Evolutionary conservation across 2,113 vertebrate species (phyloP), one percentile per base, ranked within the genome.

Genomic region (Chascanopsetta lugubris): DNA sequence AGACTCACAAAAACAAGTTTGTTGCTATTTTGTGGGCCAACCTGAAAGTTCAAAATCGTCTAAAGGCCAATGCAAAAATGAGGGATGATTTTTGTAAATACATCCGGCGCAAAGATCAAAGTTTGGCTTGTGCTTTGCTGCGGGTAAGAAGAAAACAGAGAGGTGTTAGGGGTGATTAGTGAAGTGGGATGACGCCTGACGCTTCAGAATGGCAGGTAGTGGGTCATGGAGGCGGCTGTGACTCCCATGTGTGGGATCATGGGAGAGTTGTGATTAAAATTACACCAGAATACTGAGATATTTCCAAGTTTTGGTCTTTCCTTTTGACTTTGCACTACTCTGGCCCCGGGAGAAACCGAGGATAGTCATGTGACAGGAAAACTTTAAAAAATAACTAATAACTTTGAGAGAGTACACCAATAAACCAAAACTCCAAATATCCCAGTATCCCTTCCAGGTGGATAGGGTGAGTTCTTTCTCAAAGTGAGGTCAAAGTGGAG

Each of bases 351-450:
- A 55, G 3, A 53, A 56, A 32, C 3, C 21, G 51, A 32, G 43
- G 43, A 53, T n/a, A 61, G 42, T 18, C 6, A 49, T 24, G n/a
- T 62, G 11, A 68, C 18, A 15, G 38, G 25, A 71, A 49, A 72
- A 2, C 12, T 30, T 12, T 34, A 47, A 13, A 47, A 13, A 56
- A 56, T n/a, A 17, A 51, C 56, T 8, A 46, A 27, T 55, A 38
- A 60, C 20, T 73, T 10, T 36, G 9, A 13, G 1, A 36, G 4
- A 36, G 38, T 45, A 17, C 11, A 68, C 55, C 65, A 57, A 77
- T 70, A 69, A 79, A 61, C 84, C 86, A 85, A 88, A 88, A 84
- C 76, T 84, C 69, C 63, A 81, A 80, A 78, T 83, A 82, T 84
- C 7, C 38, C 78, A 87, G 77, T 79, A 86, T 86, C 53, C 74